Evolutionary conservation across 2,888 invertebrate genomes (phyloP).

Genomic region (Ptychoptera albimana): DNA sequence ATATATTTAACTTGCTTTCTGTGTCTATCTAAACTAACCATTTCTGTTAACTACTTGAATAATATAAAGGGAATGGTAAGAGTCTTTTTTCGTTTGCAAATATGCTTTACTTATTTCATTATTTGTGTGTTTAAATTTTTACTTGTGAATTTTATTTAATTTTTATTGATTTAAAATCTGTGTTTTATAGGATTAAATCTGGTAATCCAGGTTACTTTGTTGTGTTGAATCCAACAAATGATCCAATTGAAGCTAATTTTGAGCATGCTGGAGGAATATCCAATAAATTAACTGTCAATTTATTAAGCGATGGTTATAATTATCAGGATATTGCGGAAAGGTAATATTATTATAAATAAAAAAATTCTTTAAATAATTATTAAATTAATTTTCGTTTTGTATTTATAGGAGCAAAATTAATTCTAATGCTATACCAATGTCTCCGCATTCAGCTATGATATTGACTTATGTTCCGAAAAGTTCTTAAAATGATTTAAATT

Average conservation of each 20-base stretch:
- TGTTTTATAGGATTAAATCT: slow-evolving; percentile 42
- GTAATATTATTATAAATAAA: too few species aligned
- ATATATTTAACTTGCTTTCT: too few species aligned
- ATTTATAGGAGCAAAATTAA: slow-evolving; percentile 39
- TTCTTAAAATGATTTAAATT: too few species aligned
- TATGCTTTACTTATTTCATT: neutral
- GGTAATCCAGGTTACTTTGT: slow-evolving; percentile 63
- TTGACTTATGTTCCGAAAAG: slow-evolving; percentile 48
- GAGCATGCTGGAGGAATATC: slow-evolving; percentile 35
- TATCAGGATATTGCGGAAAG: slow-evolving; percentile 15
- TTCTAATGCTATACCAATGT: slow-evolving; percentile 40
- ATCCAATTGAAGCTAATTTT: slow-evolving; percentile 37
- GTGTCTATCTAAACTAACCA: slow-evolving; percentile 1
- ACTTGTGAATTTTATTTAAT: neutral
- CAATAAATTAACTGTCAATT: slow-evolving; percentile 41
- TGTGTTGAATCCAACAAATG: slow-evolving; percentile 45
- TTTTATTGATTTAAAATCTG: slow-evolving; percentile 1
- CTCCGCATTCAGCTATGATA: slow-evolving; percentile 45
- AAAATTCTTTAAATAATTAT: neutral
- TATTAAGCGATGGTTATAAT: slow-evolving; percentile 36
- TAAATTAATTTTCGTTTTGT: slow-evolving; percentile 9
- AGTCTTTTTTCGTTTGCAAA: too few species aligned
- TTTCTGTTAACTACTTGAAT: neutral
- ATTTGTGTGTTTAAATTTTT: neutral
- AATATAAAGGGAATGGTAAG: slow-evolving; percentile 9